Base-by-base conservation (phyloP, 1,140 invertebrate genomes). In the Lineus longissimus region DNA sequence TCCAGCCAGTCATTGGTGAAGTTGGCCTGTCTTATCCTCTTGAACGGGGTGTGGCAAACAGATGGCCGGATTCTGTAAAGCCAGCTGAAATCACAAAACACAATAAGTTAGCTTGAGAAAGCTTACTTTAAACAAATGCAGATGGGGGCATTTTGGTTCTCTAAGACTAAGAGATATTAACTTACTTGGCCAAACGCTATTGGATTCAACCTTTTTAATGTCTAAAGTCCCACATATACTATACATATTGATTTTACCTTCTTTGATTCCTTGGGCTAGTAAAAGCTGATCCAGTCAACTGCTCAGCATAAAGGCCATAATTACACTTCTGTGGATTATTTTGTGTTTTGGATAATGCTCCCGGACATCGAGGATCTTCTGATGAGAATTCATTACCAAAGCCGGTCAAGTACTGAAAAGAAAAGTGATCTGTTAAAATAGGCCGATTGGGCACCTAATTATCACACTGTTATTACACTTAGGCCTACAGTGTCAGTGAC, bases 221-320 rank as follows among this genome's bases (percentile, higher is more conserved):
- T n/a, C n/a, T n/a, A n/a, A n/a, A n/a, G n/a, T n/a, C n/a, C n/a
- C n/a, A n/a, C n/a, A n/a, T n/a, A n/a, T n/a, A n/a, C n/a, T n/a
- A n/a, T n/a, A n/a, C n/a, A n/a, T n/a, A n/a, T n/a, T n/a, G 33
- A 36, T 7, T 15, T 36, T 95, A 84, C 75, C 87, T 86, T 79
- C 98, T 98, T 55, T 88, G 87, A 40, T 84, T 81, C 63, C 97
- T 84, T 0, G 95, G 92, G n/a, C 90, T 93, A 40, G 97, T 99
- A 76, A 99, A 99, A 1, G 97, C 95, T n/a, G 89, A 90, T 1
- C 97, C 97, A 1, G 94, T 97, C 0, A 99, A 80, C 82, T 99
- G 96, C 78, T 99, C 97, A 0, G 95, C 93, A 79, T 99, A 99
- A 0, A 99, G 84, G 0, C 93, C 93, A 79, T 97, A 97, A 0